Evolutionary conservation across 2,113 vertebrate species (phyloP), one percentile per base, ranked within the genome.

Genomic region (Bubalus kerabau): DNA sequence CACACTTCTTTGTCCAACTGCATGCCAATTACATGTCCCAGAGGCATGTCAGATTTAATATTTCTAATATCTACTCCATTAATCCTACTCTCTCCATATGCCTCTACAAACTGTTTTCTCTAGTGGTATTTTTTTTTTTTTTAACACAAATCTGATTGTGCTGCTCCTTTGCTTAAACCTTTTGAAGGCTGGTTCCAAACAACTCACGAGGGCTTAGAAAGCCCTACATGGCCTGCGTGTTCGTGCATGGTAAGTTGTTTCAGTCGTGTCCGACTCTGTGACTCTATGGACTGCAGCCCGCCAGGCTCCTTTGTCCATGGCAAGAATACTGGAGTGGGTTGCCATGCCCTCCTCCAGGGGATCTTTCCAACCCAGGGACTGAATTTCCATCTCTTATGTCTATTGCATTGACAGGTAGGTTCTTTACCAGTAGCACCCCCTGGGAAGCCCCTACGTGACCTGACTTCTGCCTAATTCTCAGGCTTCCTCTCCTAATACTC

Each of bases 191-290:
- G 30, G 28, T 50, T 81, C 48, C 78, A 52, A 52, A 81, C 48
- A 52, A 50, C 6, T 81, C 30, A 52, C 30, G n/a, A 32, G 30
- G 9, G 78, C 78, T 50, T 50, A n/a, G 1, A 52, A 52, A 10
- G 30, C 78, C 78, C 48, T 81, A 50, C 5, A 12, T 32, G 9
- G 17, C 76, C 76, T 80, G 76, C 0, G 2, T 40, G 67, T 74
- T 1, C 0, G 2, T 74, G 19, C 36, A 13, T 12, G 2, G 5
- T 24, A 40, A 74, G 67, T 40, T 1, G 0, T 2, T 40, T 74
- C 67, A 71, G 67, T 71, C 0, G 5, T 40, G 67, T 40, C 67
- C 1, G 0, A 23, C 19, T 24, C 36, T 74, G 36, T 74, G 36
- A 74, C 67, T 40, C 36, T 12, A 21, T 40, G 67, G 21, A 74